Base-by-base conservation (phyloP, 2,113 vertebrate species). In the Atlantisia rogersi region DNA sequence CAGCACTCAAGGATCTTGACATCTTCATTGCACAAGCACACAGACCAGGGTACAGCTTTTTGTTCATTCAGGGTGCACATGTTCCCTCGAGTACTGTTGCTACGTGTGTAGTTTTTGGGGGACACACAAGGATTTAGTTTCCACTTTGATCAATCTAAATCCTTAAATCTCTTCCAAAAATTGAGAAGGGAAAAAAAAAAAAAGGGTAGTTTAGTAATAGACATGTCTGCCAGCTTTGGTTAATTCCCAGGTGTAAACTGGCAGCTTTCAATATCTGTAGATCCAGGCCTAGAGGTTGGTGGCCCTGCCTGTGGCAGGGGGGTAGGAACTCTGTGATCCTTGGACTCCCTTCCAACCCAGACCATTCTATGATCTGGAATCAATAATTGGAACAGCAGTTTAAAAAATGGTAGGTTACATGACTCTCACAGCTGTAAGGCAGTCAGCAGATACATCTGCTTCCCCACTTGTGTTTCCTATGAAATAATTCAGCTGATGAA, bases 171-270 rank as follows among this genome's bases (percentile, higher is more conserved):
- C 21, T 55, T 78, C 22, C 63, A 50, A 90, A 95, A 86, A 39
- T 19, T 19, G 3, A 13, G 12, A 11, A 29, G 25, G 0, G 1
- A 2, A 1, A 0, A 2, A 2, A 1, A 0, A 2, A 6, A 39
- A 18, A 10, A 39, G 25, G 4, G 15, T 31, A 53, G 9, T 12
- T 37, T 42, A 11, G 52, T 56, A 65, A n/a, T 35, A 15, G 53
- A 67, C 32, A 44, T 19, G 4, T 59, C 25, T 82, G 90, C 28
- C 50, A 82, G 18, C 50, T 90, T 76, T 58, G 15, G 15, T 68
- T 75, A 20, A 70, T 91, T 89, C 56, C 73, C 64, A 37, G 24
- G 40, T 76, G 70, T 44, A 35, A 87, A 82, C 1, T 28, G 74
- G 67, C n/a, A 50, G 31, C 65, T 90, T 74, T 80, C 50, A 63